phyloP scores from a whole-genome alignment of 2,113 vertebrate genomes.

The Pterocles gutturalis region DNA sequence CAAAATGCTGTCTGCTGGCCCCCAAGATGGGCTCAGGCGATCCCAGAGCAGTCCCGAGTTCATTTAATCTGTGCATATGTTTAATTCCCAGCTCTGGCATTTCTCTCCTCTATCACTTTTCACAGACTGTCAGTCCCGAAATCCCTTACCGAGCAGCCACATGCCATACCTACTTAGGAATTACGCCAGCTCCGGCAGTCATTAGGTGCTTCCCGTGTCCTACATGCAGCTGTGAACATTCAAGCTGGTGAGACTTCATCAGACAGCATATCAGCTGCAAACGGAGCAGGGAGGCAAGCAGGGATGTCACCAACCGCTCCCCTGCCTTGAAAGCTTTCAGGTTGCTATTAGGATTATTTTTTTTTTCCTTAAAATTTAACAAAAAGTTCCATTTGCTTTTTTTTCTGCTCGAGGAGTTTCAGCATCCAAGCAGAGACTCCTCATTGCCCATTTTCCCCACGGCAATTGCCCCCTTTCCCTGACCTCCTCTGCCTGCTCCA shows the following conservation, averaged over 20 bases:
- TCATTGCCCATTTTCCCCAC: accelerated
- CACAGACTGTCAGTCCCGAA: slow-evolving; percentile 45
- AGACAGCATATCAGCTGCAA: not conserved
- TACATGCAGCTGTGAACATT: slow-evolving; percentile 7
- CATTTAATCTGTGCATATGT: not conserved
- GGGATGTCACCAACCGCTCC: not conserved
- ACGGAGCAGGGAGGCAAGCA: not conserved
- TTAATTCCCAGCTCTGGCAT: not conserved
- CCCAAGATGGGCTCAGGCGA: not conserved
- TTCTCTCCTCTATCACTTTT: slow-evolving; percentile 40
- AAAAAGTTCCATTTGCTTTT: not conserved
- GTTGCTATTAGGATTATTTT: not conserved
- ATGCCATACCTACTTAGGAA: slow-evolving; percentile 60
- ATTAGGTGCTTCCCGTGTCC: slow-evolving; percentile 44
- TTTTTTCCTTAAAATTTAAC: not conserved
- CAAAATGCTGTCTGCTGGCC: too few species aligned
- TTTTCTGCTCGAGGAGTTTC: not conserved
- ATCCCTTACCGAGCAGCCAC: slow-evolving; percentile 26
- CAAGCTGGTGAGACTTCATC: not conserved
- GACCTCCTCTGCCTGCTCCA: not conserved
- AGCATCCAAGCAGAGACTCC: not conserved
- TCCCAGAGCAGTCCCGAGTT: not conserved
- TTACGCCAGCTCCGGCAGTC: slow-evolving; percentile 39
- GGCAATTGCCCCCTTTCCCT: not conserved
- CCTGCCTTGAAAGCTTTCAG: not conserved